Base-by-base conservation (phyloP, 2,888 invertebrate species). In the Artemia sinica region DNA sequence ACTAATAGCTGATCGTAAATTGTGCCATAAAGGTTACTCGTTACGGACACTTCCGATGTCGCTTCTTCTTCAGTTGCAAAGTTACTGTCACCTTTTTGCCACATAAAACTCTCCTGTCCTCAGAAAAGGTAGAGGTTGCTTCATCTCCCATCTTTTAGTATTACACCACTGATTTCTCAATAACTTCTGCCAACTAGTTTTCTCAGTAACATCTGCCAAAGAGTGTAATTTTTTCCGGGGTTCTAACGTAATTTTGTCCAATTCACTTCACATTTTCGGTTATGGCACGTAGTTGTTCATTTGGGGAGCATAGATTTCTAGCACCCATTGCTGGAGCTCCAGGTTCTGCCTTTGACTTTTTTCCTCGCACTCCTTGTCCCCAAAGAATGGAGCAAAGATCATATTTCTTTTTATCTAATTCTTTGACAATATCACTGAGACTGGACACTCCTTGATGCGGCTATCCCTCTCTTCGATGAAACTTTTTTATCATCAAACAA, bases 241-340 rank as follows among this genome's bases (percentile, higher is more conserved):
- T 86, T 69, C 83, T 84, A 48, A 79, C 82, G 80, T 98, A 99
- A 69, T 80, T 81, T 0, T 93, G 91, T 79, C 92, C 85, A 74
- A 99, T 88, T 78, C 98, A 98, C 74, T 84, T 86, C 18, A 18
- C 18, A 11, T 81, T 76, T 8, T 81, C 77, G 65, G 89, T 81
- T 14, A 74, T 74, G 6, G 80, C 76, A 3, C 84, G 81, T 0
- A 89, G 88, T 75, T 92, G 97, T 67, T 89, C 84, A 78, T 96
- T 89, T 5, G 98, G 98, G 75, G 97, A 91, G 78, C 98, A 99
- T n/a, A 99, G 82, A 10, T 92, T 87, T 80, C 99, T 99, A 9
- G 98, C 98, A 63, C 98, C 98, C 96, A 98, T 98, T 0, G 95
- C 86, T 48, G 95, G 91, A 41, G 89, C 89, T 70, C 90, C 91